Evolutionary conservation across 2,888 invertebrate species (phyloP).

Genomic region (Hyposoter dolosus): DNA sequence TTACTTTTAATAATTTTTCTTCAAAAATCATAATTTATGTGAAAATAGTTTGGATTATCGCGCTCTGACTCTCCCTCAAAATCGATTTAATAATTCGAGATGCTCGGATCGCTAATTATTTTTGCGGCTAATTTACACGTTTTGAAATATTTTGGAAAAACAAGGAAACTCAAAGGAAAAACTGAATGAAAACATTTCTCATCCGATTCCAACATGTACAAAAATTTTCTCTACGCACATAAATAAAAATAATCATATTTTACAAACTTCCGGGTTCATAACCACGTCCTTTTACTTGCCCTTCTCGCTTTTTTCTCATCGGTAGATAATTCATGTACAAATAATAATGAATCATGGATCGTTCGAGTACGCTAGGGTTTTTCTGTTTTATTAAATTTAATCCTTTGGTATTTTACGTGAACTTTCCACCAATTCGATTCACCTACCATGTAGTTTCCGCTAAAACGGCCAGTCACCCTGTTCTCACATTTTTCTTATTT

Average conservation of each 20-base stretch:
- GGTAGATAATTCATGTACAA: conserved; percentile 68
- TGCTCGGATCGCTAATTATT: conserved; percentile 42
- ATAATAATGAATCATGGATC: conserved; percentile 63
- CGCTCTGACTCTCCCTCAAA: conserved; percentile 58
- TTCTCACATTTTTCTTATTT: conserved; percentile 46
- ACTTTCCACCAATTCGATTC: conserved; percentile 74
- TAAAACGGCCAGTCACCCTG: conserved; percentile 71
- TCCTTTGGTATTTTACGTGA: conserved; percentile 69
- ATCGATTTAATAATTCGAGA: conserved; percentile 51
- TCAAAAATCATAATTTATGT: conserved; percentile 58
- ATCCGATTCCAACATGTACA: conserved; percentile 80
- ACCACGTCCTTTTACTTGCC: conserved; percentile 68
- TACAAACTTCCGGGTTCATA: conserved; percentile 75
- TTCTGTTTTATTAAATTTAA: conserved; percentile 47
- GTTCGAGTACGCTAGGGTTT: conserved; percentile 53
- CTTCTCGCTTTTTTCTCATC: conserved; percentile 58
- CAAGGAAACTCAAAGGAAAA: neutral
- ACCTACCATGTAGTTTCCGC: conserved; percentile 70
- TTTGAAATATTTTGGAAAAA: conserved; percentile 29
- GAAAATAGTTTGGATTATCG: conserved; percentile 65
- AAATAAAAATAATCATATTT: conserved; percentile 68
- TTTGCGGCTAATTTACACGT: conserved; percentile 62
- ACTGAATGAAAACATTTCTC: conserved; percentile 58
- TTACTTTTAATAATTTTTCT: conserved; percentile 27
- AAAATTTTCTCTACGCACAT: conserved; percentile 66